Base-by-base conservation (phyloP, 2,797 vertebrate species). In the Lates japonicus region DNA sequence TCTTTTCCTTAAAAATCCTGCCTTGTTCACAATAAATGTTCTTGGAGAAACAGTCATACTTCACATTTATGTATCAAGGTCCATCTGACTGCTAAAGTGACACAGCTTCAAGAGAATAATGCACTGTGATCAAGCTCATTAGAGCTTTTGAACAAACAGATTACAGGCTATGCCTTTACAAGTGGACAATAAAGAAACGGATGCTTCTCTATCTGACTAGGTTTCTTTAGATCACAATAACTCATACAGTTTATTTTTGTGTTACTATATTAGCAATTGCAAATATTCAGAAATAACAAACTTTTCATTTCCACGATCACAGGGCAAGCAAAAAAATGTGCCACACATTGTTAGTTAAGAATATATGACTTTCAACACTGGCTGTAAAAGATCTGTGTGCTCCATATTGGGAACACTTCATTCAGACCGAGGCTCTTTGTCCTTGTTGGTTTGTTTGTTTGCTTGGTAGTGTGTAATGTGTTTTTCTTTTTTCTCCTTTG, bases 381-480 rank as follows among this genome's bases (percentile, higher is more conserved):
- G 14, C 41, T 60, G 12, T 19, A 37, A 72, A 76, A 68, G 22
- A 61, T 20, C 12, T 13, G 33, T n/a, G 41, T 78, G 51, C 44
- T 74, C 14, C 14, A 31, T 29, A 16, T 61, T 25, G 46, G 12
- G 3, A 20, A 2, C 16, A 46, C 10, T 35, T 48, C 20, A 46
- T 33, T 70, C 7, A 41, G 52, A 46, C 20, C 14, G 35, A 48
- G n/a, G 11, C 22, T 37, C 10, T 58, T 22, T 55, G 58, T 70
- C 33, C n/a, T 64, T 29, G 22, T 17, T 66, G 61, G 39, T 62
- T 68, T 51, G 31, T 67, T 71, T 41, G 20, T 59, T 72, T 42
- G n/a, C 31, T 78, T 61, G 19, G 22, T 60, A 61, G 20, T 71
- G 33, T 74, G 29, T 20, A 35, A 9, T 48, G 51, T 66, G 41